Evolutionary conservation across 2,888 invertebrate genomes (phyloP), one percentile per base, ranked within the genome.

Genomic region (Plutella xylostella): DNA sequence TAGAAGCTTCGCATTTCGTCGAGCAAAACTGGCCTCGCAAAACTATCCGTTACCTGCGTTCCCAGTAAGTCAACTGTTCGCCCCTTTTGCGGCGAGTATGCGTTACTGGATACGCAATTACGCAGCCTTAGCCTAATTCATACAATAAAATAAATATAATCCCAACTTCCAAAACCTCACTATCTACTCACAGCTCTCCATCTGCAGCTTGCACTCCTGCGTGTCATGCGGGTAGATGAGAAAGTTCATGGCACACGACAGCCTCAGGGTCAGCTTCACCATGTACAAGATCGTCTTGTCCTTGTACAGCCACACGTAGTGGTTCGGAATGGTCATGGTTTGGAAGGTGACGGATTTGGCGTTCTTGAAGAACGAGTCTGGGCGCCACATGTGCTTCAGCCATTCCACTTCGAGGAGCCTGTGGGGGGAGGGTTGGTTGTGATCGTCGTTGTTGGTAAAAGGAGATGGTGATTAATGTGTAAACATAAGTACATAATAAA

Each of bases 211-310:
- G 68, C 96, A 97, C 69, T 94, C 94, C 75, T 97, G 96, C 0
- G 95, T 95, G 63, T 96, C 96, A 63, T 96, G 96, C 0, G 96
- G 96, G 72, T 96, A 97, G 62, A 95, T 93, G 61, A 94, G 89
- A 69, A 96, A 95, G 73, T 96, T 94, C 96, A 97, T 97, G 1
- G 94, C 94, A 62, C 96, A 97, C 0, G 95, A 96, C 25, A 97
- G 76, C 52, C 91, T 91, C 50, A 96, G 70, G 0, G 96, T 96
- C 55, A 96, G 89, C 88, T 96, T 96, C 61, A 94, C 90, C 90
- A 93, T 92, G 30, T 47, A 47, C 17, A 92, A 79, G 53, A 93
- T 94, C 14, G 90, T 92, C 72, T 92, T 92, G 63, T 93, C 92
- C 68, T 91, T 92, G 71, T 95, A 94, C 47, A 96, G 80, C 94